Evolutionary conservation across 2,113 vertebrate species (phyloP).

Genomic region (Fukomys damarensis): DNA sequence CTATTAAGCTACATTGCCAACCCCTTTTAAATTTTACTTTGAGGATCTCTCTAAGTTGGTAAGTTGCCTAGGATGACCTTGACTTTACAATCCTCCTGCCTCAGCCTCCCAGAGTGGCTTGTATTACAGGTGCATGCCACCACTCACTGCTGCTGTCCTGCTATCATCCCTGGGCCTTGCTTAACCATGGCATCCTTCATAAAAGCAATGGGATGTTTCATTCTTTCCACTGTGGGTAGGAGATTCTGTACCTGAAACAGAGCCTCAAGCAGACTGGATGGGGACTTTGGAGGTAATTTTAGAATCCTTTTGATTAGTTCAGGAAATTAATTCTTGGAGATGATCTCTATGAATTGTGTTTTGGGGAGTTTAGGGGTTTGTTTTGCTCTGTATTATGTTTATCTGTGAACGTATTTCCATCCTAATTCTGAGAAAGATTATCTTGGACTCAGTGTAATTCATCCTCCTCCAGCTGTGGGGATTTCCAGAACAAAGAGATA

Average conservation of each 20-base stretch:
- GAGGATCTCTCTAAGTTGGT: neutral
- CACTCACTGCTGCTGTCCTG: neutral
- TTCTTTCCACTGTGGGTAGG: neutral
- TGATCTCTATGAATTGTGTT: neutral
- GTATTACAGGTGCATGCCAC: neutral
- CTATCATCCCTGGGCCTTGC: neutral
- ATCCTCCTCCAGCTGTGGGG: conserved; percentile 1
- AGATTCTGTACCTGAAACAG: neutral
- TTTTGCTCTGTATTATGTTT: neutral
- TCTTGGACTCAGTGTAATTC: neutral
- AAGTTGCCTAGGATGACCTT: neutral
- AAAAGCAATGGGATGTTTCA: neutral
- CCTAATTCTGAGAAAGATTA: conserved; percentile 46
- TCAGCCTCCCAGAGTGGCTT: neutral
- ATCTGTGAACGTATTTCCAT: neutral
- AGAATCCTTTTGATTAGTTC: neutral
- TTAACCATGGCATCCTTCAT: neutral
- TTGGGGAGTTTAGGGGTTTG: neutral
- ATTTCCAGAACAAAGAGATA: conserved; percentile 68
- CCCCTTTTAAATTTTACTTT: neutral
- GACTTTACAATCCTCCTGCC: neutral
- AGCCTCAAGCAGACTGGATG: neutral
- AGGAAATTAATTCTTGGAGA: neutral
- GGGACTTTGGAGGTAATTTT: neutral
- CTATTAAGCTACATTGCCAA: neutral